Percentiles rank a stretch among this genome's conserved stretches.
phyloP scores from a whole-genome alignment of 2,113 vertebrate genomes.

The Cochlearius cochlearius region DNA sequence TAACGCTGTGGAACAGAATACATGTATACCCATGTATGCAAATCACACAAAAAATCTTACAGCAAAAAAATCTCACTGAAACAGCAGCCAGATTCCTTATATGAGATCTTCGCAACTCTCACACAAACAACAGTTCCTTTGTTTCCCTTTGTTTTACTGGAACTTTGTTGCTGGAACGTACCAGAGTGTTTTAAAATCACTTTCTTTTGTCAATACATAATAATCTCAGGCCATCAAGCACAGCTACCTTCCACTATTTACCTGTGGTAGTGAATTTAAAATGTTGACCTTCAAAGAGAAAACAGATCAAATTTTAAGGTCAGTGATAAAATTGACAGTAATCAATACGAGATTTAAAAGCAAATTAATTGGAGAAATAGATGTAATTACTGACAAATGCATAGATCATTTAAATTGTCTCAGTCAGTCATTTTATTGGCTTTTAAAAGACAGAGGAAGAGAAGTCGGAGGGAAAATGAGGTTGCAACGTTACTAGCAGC shows the following conservation, averaged over 20 bases:
- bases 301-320: neutral
- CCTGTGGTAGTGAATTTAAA: neutral
- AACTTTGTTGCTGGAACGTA: neutral
- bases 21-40: neutral
- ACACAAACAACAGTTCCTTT: neutral
- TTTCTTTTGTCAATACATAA: neutral
- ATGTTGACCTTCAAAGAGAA: neutral
- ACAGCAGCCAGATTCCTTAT: neutral
- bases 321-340: neutral
- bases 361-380: neutral
- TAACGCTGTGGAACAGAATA: neutral
- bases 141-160: neutral
- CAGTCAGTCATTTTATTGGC: neutral
- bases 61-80: neutral
- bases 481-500: neutral
- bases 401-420: neutral
- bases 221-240: neutral
- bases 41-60: neutral
- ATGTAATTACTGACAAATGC: neutral
- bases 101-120: neutral
- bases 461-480: neutral
- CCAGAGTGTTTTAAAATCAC: neutral
- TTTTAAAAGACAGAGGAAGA: slow-evolving; percentile 15
- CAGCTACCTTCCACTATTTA: neutral
- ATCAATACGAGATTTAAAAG: slow-evolving; percentile 1